These are phyloP conservation scores for Acrobeloides nanus DNA, from an alignment of 2,888 invertebrate species.

Conservation along the genomic window DNA sequence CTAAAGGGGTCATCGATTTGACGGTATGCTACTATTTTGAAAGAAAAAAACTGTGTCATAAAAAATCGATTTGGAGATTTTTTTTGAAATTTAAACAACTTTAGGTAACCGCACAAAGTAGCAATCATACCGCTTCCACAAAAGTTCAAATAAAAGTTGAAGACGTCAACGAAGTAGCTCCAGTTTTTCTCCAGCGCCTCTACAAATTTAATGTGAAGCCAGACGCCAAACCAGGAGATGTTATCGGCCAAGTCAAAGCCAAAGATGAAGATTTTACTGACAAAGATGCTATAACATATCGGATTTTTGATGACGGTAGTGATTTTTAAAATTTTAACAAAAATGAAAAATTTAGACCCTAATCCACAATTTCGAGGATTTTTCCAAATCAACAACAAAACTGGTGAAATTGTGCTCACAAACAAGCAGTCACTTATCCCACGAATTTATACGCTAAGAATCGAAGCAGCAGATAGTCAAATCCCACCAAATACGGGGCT, in stretches of 20 bases:
- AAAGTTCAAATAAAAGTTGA: conserved; percentile 35
- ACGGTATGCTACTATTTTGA: conserved; percentile 13
- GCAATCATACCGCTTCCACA: conserved; percentile 19
- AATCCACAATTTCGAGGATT: too few species aligned
- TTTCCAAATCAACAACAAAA: too few species aligned
- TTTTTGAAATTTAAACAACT: conserved; percentile 3
- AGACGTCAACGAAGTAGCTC: conserved; percentile 46
- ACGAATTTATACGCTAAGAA: too few species aligned
- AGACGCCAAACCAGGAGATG: conserved; percentile 20
- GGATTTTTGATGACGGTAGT: too few species aligned
- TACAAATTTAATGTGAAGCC: conserved; percentile 18
- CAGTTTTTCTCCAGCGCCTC: conserved; percentile 31
- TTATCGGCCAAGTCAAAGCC: conserved; percentile 33
- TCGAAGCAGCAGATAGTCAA: too few species aligned
- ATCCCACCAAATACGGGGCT: too few species aligned
- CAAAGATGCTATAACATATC: conserved; percentile 5
- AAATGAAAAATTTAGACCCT: too few species aligned
- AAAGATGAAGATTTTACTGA: conserved; percentile 34
- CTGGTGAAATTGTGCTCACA: too few species aligned
- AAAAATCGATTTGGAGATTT: background rate
- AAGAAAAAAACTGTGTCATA: background rate
- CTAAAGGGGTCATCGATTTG: conserved; percentile 27
- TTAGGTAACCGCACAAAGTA: conserved; percentile 21
- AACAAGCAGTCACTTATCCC: too few species aligned
- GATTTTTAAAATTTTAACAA: too few species aligned